Conservation (phyloP, 2,797 vertebrate genomes). For the Megaceryle alcyon region DNA sequence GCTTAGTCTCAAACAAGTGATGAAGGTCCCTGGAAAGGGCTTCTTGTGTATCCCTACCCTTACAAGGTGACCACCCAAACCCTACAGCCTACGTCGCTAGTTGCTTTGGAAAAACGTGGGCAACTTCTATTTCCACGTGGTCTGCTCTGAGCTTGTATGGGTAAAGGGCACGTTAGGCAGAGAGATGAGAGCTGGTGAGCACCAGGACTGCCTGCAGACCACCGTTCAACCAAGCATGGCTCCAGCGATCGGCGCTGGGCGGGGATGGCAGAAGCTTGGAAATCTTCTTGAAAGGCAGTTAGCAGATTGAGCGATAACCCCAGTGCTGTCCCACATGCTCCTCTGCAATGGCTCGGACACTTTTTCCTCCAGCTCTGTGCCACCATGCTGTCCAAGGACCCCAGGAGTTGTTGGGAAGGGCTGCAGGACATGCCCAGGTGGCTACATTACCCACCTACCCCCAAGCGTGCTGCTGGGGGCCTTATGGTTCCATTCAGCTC, state of each 20-base stretch:
- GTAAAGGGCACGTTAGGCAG: fast-evolving
- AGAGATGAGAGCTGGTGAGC: background rate
- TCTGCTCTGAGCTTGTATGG: background rate
- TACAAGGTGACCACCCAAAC: background rate
- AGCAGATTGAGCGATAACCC: background rate
- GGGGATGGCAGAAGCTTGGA: background rate
- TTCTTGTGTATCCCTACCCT: fast-evolving
- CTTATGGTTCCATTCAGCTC: background rate
- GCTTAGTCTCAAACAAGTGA: background rate
- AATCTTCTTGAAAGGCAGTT: background rate
- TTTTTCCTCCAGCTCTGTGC: background rate
- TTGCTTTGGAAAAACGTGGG: background rate
- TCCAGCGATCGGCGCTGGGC: fast-evolving
- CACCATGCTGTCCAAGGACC: background rate
- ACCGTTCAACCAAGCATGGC: background rate
- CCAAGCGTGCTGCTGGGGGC: fast-evolving
- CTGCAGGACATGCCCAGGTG: background rate
- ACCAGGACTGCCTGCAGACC: background rate
- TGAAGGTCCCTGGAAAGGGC: background rate
- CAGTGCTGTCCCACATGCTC: no score
- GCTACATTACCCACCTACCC: fast-evolving
- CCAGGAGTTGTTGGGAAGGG: background rate
- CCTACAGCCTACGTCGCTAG: background rate
- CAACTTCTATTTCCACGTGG: background rate
- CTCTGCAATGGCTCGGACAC: background rate